Evolutionary conservation across 1,140 invertebrate genomes (phyloP).

Genomic region (Aphelenchoides avenae): DNA sequence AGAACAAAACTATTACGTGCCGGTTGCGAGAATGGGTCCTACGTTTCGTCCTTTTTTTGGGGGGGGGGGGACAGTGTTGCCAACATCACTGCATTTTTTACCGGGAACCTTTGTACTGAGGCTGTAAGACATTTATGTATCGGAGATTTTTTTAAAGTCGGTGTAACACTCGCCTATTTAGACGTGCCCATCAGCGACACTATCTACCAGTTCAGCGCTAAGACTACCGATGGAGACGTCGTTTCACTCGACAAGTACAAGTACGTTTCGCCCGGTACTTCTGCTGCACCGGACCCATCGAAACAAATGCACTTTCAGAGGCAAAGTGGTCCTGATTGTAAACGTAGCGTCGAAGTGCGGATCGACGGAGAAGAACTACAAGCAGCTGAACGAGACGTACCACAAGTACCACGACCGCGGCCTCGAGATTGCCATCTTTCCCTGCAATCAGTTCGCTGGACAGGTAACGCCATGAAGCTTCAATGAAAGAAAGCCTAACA

Average conservation of each 20-base stretch:
- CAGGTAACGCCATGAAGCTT: too few species aligned
- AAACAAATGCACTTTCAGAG: conserved; percentile 21
- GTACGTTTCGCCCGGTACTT: conserved; percentile 46
- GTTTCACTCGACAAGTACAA: conserved; percentile 63
- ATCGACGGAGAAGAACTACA: conserved; percentile 37
- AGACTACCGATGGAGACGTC: conserved; percentile 62
- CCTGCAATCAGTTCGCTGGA: conserved; percentile 43
- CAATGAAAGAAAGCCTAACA: too few species aligned
- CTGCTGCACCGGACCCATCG: background rate
- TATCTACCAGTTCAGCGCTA: conserved; percentile 62
- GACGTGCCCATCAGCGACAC: too few species aligned
- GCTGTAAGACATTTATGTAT: too few species aligned
- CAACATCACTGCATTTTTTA: too few species aligned
- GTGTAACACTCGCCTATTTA: too few species aligned
- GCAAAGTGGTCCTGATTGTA: conserved; percentile 42
- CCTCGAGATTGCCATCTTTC: conserved; percentile 43
- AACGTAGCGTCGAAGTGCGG: conserved; percentile 45
- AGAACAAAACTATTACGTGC: too few species aligned
- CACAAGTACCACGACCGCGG: conserved; percentile 42
- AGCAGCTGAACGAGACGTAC: conserved; percentile 33
- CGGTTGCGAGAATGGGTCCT: too few species aligned
- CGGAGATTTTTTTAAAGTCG: too few species aligned
- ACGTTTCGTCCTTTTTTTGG: too few species aligned
- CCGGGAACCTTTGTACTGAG: too few species aligned
- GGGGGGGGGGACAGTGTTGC: too few species aligned